Evolutionary conservation across 2,797 vertebrate species (phyloP), one percentile per base, ranked within the genome.

Genomic region (Hyperoplus lanceolatus): DNA sequence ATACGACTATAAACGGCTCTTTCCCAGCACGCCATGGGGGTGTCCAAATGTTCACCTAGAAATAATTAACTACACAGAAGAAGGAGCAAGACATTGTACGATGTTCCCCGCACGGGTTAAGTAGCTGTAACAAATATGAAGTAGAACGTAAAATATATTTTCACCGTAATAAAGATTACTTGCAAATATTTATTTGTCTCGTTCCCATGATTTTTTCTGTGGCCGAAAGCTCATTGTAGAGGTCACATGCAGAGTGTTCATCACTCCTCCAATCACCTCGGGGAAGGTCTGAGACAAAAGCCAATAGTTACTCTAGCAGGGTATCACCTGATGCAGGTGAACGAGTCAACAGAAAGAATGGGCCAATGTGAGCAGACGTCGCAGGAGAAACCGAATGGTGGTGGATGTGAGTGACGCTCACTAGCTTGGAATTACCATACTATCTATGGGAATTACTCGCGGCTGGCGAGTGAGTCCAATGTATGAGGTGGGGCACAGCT

Each of bases 201-300:
- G 0, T 3, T 0, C 0, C 0, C 0, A 0, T 0, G 0, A 0
- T 7, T 9, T 1, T 13, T 70, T 1, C 11, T 38, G 87, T 89
- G 91, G 93, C 84, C 45, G 92, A 92, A 94, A 95, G 93, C 92
- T 94, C 86, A 94, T 92, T 91, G 93, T 81, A 92, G 96, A 96
- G 95, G 95, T 95, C 39, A 97, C 96, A 0, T 16, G 21, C 96
- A 45, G 96, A 94, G 96, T 96, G 95, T 81, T 16, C 0, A n/a
- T 96, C 94, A 96, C 96, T 95, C 96, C 0, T 58, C 69, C 29
- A 70, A 63, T 59, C 59, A 91, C 88, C 95, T 96, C 94, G 94
- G 95, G 96, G 95, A 96, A 96, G 95, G 95, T 95, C 95, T 95
- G 95, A 96, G 95, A 96, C 88, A 94, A 29, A 96, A 96, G 96